Conservation (phyloP, 1,140 invertebrate genomes). For the Proales similis region DNA sequence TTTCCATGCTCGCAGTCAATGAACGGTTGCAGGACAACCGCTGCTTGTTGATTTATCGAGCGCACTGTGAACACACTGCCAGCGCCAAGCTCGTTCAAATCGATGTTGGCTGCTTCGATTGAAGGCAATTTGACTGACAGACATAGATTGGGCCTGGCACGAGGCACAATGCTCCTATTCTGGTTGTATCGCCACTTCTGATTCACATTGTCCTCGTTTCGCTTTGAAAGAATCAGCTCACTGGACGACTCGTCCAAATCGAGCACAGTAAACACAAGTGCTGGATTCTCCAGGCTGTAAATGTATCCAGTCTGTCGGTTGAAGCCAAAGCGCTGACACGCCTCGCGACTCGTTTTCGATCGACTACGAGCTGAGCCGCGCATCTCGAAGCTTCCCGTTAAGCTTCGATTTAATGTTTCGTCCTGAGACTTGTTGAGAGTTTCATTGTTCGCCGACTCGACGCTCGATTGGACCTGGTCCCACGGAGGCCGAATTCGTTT, state of each 20-base stretch:
- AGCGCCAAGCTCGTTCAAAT: conserved; percentile 42
- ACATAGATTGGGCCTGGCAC: conserved; percentile 37
- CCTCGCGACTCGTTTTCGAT: neutral
- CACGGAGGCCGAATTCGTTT: too few relatives aligned
- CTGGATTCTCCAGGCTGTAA: conserved; percentile 41
- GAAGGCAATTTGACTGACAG: conserved; percentile 43
- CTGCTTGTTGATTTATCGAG: conserved; percentile 29
- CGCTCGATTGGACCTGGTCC: too few relatives aligned
- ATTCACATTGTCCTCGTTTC: conserved; percentile 46
- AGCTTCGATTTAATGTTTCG: too few relatives aligned
- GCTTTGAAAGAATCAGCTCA: conserved; percentile 46
- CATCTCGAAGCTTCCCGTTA: too few relatives aligned
- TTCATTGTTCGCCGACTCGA: too few relatives aligned
- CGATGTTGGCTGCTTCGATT: conserved; percentile 41
- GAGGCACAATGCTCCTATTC: conserved; percentile 38
- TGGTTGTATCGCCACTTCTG: conserved; percentile 44
- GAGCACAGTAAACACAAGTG: conserved; percentile 45
- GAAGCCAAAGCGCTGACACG: conserved; percentile 41
- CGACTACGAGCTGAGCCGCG: neutral
- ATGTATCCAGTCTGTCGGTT: conserved; percentile 45
- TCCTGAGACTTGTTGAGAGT: too few relatives aligned
- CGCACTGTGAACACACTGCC: conserved; percentile 40
- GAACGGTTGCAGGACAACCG: conserved; percentile 44
- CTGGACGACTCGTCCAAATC: conserved; percentile 43
- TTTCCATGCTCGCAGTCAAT: conserved; percentile 45